Evolutionary conservation across 2,113 vertebrate species (phyloP).

Genomic region (Diphyllodes magnificus): DNA sequence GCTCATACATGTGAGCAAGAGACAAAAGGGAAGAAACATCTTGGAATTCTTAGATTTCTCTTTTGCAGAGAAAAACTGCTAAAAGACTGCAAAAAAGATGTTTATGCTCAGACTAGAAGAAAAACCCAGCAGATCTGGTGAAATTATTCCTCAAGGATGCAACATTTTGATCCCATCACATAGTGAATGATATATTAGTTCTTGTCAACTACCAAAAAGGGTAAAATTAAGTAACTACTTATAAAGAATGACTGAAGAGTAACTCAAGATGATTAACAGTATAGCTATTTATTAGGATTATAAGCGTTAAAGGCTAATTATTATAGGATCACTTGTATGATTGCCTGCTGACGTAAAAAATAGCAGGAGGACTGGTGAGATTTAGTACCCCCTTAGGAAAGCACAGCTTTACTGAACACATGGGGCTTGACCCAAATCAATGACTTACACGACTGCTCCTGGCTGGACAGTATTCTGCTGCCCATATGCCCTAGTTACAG

Average conservation of each 20-base stretch:
- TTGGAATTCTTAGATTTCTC: background rate
- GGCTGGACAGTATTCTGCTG: background rate
- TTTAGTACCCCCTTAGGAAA: background rate
- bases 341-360: background rate
- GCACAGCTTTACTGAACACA: background rate
- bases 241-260: background rate
- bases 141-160: background rate
- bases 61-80: background rate
- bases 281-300: background rate
- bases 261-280: background rate
- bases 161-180: background rate
- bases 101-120: background rate
- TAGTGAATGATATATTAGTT: background rate
- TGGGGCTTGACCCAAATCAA: background rate
- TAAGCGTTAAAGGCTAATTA: background rate
- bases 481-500: background rate
- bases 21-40: background rate
- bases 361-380: background rate
- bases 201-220: rapidly evolving
- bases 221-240: background rate
- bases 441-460: background rate
- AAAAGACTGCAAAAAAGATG: too few relatives aligned
- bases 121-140: background rate
- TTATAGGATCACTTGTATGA: background rate
- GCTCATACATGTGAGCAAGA: background rate